These are phyloP conservation scores for Escarpia spicata DNA, from an alignment of 2,888 invertebrate genomes.

Conservation along the genomic window DNA sequence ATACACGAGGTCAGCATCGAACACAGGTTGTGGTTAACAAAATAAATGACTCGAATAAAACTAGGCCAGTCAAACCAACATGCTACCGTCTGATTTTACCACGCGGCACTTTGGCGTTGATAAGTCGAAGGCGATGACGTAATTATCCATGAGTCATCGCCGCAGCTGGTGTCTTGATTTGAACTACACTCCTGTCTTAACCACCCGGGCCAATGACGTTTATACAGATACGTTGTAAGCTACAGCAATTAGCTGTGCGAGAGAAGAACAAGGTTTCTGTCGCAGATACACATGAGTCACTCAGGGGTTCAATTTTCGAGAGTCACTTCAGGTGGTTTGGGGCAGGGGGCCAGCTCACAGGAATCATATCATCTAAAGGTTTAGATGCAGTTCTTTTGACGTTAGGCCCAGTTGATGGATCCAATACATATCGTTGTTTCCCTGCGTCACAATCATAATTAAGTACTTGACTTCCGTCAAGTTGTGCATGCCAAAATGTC, in stretches of 20 bases:
- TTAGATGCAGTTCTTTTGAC: too few species aligned
- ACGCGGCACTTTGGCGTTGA: not conserved
- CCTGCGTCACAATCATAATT: too few species aligned
- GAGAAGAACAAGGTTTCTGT: not conserved
- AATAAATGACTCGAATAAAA: not conserved
- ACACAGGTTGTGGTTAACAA: not conserved
- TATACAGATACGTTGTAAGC: not conserved
- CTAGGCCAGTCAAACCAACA: not conserved
- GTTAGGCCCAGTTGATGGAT: too few species aligned
- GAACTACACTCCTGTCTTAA: not conserved
- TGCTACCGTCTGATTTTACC: not conserved
- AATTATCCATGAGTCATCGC: not conserved
- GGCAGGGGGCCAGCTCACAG: not conserved
- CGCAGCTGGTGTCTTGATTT: not conserved
- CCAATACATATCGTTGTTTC: too few species aligned
- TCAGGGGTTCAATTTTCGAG: not conserved
- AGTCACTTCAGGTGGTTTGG: not conserved
- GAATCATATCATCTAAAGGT: not conserved
- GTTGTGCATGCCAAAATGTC: too few species aligned
- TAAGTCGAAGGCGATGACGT: not conserved
- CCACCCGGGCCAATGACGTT: not conserved
- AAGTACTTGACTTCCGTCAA: too few species aligned
- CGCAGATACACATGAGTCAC: not conserved
- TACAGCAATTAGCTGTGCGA: not conserved
- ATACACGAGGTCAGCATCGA: not conserved